Evolutionary conservation across 2,113 vertebrate genomes (phyloP), one percentile per base, ranked within the genome.

Genomic region (Daphoenositta chrysoptera): DNA sequence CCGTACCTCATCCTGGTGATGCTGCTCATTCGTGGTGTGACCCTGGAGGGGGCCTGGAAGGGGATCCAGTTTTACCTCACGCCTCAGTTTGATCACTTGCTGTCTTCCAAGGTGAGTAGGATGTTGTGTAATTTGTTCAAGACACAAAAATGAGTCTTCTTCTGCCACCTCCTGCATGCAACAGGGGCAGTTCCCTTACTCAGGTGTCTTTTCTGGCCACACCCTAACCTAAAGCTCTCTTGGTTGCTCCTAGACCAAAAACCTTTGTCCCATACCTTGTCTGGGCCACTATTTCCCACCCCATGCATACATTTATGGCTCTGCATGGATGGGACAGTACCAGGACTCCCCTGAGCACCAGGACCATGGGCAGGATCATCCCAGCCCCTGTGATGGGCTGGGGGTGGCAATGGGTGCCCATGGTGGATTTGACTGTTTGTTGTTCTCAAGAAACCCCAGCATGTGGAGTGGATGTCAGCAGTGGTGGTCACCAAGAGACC

Each of bases 31-130:
- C 98, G 98, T 3, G 98, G 98, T 0, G 98, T 98, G 87, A 98
- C 98, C 11, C 94, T 98, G 81, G 98, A 98, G 10, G 98, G 98
- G 76, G 98, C 98, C 79, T 98, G 98, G 98, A 98, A 98, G 80
- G 98, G 98, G 80, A 98, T 98, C 94, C 97, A 64, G 77, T 98
- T 98, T 97, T 98, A 98, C 90, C 98, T 98, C 63, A 98, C 98
- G 0, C 98, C 98, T 8, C 98, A 98, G 91, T 98, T 98, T 90
- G 98, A 98, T 76, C 98, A 98, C 63, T 94, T 98, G 76, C 47
- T 98, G 92, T 97, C 98, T 94, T 98, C 98, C 95, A 98, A 98
- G 97, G 98, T 98, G 90, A 97, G 95, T 26, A 27, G 28, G 21
- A 31, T 28, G 39, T 17, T 21, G 24, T 33, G 15, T 9, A 27